These are phyloP conservation scores for Diabrotica virgifera DNA, from an alignment of 1,140 invertebrate genomes.

Conservation along the genomic window DNA sequence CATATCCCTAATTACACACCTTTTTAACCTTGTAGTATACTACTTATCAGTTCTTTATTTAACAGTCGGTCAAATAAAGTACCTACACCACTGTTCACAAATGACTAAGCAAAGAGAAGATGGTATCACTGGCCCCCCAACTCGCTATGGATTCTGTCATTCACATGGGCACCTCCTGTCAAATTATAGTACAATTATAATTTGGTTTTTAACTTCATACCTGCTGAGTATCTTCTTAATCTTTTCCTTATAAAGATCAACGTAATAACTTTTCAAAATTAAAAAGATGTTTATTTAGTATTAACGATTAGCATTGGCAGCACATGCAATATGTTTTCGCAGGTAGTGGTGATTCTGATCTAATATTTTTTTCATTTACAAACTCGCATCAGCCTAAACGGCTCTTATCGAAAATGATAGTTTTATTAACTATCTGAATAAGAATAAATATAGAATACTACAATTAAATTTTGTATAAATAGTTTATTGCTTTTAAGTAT, in stretches of 20 bases:
- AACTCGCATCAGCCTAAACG: no score
- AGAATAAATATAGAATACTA: no score
- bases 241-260: slow-evolving; percentile 13
- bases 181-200: slow-evolving; percentile 42
- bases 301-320: no score
- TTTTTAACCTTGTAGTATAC: background rate
- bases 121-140: slow-evolving; percentile 44
- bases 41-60: background rate
- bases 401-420: no score
- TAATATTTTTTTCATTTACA: no score
- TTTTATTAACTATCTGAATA: no score
- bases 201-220: slow-evolving; percentile 32
- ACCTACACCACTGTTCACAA: slow-evolving; percentile 13
- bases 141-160: slow-evolving; percentile 43
- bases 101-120: slow-evolving; percentile 41
- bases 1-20: no score
- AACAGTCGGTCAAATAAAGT: background rate
- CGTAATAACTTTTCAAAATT: slow-evolving; percentile 1
- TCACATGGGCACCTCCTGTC: slow-evolving; percentile 46
- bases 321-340: no score
- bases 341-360: no score
- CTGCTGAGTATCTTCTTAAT: slow-evolving; percentile 6
- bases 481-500: no score
- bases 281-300: no score
- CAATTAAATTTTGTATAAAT: no score